A percentile compares a stretch with the other conserved stretches of the same genome.
phyloP scores from a whole-genome alignment of 2,113 vertebrate species.

The Amblyornis subalaris region DNA sequence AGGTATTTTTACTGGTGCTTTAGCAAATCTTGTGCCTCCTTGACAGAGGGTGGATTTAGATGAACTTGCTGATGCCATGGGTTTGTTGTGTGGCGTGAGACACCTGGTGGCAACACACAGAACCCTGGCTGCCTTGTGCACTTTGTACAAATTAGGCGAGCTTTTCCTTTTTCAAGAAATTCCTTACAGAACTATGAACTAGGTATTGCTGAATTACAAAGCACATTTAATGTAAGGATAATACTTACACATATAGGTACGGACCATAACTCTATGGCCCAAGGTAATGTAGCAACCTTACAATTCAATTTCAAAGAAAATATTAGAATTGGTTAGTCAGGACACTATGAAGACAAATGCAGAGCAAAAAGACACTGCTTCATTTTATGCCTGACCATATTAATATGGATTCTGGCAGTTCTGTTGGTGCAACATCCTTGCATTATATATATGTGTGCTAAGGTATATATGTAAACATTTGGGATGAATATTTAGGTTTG shows the following conservation, averaged over 20 bases:
- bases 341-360: background rate
- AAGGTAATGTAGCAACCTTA: constrained; percentile 17
- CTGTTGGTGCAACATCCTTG: constrained; percentile 27
- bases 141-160: constrained; percentile 46
- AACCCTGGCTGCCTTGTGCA: constrained; percentile 21
- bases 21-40: constrained; percentile 51
- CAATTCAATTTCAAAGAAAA: background rate
- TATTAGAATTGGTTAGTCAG: background rate
- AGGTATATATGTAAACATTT: background rate
- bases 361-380: background rate
- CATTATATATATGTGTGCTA: background rate
- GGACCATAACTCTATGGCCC: background rate
- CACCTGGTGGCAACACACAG: constrained; percentile 48
- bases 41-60: constrained; percentile 4
- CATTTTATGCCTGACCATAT: background rate
- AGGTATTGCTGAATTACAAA: constrained; percentile 57
- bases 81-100: constrained; percentile 21
- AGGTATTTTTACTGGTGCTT: constrained; percentile 42
- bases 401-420: background rate
- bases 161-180: constrained; percentile 53
- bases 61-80: background rate
- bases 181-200: constrained; percentile 44
- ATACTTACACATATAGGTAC: background rate
- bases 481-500: background rate
- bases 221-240: background rate